Conservation (phyloP, 2,113 vertebrate genomes). For the Albula goreensis region DNA sequence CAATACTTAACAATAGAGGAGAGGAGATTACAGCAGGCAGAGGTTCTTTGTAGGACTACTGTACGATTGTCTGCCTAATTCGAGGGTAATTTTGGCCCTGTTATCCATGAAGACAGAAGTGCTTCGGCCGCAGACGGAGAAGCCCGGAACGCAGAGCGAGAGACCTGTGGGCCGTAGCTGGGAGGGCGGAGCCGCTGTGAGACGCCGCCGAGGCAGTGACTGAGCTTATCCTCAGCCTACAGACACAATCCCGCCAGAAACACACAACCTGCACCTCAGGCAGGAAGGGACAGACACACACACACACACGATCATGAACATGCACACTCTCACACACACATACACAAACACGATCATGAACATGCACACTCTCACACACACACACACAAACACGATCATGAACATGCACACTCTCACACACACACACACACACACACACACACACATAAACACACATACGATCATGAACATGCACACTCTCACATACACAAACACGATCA, state of each 20-base stretch:
- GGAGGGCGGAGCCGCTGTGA: neutral
- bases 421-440: too few relatives aligned
- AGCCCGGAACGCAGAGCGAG: neutral
- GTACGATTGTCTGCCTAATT: constrained; percentile 43
- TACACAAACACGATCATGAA: too few relatives aligned
- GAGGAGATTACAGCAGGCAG: constrained; percentile 43
- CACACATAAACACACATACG: too few relatives aligned
- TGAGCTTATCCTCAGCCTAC: neutral
- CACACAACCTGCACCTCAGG: constrained; percentile 18
- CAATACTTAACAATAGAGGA: constrained; percentile 31
- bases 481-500: too few relatives aligned
- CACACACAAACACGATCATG: too few relatives aligned
- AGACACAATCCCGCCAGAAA: neutral
- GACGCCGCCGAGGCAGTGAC: neutral
- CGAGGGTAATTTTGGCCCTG: constrained; percentile 42
- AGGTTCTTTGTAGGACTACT: constrained; percentile 29
- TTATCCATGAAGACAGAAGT: constrained; percentile 33
- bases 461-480: too few relatives aligned
- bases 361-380: too few relatives aligned
- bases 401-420: too few relatives aligned
- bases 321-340: constrained; percentile 3
- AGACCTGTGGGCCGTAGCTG: neutral
- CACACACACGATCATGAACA: neutral
- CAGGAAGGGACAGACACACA: neutral
- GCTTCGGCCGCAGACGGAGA: neutral